Percentiles rank a stretch among this genome's conserved stretches.
Evolutionary conservation across 2,888 invertebrate species (phyloP).

Genomic region (Helicoverpa assulta): DNA sequence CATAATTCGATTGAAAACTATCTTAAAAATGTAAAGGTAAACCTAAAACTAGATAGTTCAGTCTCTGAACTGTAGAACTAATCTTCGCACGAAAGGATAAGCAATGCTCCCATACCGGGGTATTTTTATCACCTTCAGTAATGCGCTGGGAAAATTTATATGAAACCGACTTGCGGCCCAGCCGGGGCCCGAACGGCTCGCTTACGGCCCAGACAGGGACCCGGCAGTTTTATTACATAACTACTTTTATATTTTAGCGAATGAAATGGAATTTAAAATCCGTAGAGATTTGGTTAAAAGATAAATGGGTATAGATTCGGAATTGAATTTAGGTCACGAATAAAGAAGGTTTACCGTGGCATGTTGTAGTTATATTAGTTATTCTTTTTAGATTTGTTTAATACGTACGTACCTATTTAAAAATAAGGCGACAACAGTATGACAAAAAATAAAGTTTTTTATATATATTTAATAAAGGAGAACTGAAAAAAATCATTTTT

Average conservation of each 20-base stretch:
- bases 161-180: slow-evolving; percentile 36
- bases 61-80: slow-evolving; percentile 41
- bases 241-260: slow-evolving; percentile 43
- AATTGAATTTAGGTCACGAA: background rate
- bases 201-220: slow-evolving; percentile 14
- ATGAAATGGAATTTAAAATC: slow-evolving; percentile 51
- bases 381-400: too few relatives aligned
- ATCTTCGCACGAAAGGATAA: slow-evolving; percentile 49
- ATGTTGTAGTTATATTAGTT: background rate
- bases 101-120: slow-evolving; percentile 47
- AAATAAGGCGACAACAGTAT: too few relatives aligned
- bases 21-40: too few relatives aligned
- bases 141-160: slow-evolving; percentile 75
- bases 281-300: slow-evolving; percentile 13
- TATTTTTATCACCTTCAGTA: slow-evolving; percentile 72
- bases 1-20: too few relatives aligned
- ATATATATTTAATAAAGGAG: too few relatives aligned
- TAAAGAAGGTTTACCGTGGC: too few relatives aligned
- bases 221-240: slow-evolving; percentile 53
- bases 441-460: too few relatives aligned
- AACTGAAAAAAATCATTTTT: too few relatives aligned
- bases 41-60: background rate
- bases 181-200: slow-evolving; percentile 5
- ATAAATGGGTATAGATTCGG: slow-evolving; percentile 6
- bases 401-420: too few relatives aligned